Evolutionary conservation across 2,888 invertebrate genomes (phyloP).

Genomic region (Oconnorella tubifera): DNA sequence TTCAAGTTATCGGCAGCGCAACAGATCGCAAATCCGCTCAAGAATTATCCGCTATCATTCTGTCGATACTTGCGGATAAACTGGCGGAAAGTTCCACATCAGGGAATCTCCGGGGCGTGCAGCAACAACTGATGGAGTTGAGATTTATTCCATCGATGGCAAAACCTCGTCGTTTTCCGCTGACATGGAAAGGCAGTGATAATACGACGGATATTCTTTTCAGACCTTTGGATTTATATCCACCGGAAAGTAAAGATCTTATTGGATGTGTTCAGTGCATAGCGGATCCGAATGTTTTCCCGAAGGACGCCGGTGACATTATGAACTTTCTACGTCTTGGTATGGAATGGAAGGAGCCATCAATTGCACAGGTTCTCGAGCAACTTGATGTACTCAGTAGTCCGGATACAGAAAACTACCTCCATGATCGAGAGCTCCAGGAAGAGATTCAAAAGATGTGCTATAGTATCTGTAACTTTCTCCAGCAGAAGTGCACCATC

Average conservation of each 20-base stretch:
- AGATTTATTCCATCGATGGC: slow-evolving; percentile 29
- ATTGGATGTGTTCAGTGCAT: slow-evolving; percentile 32
- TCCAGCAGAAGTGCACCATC: slow-evolving; percentile 25
- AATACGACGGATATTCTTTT: slow-evolving; percentile 18
- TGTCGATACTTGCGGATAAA: slow-evolving; percentile 22
- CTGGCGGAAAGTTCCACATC: slow-evolving; percentile 7
- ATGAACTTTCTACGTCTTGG: slow-evolving; percentile 29
- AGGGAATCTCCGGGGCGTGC: slow-evolving; percentile 5
- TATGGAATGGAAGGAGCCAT: slow-evolving; percentile 24
- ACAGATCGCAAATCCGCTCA: slow-evolving; percentile 3
- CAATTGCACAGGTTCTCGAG: slow-evolving; percentile 29
- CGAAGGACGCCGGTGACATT: slow-evolving; percentile 20
- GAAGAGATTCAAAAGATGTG: slow-evolving; percentile 26
- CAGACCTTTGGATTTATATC: slow-evolving; percentile 26
- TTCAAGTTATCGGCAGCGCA: slow-evolving; percentile 13
- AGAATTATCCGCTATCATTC: slow-evolving; percentile 3
- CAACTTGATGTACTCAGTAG: slow-evolving; percentile 33
- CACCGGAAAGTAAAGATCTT: slow-evolving; percentile 22
- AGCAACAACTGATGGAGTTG: slow-evolving; percentile 17
- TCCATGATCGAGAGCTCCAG: slow-evolving; percentile 15
- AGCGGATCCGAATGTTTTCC: slow-evolving; percentile 29
- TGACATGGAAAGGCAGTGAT: slow-evolving; percentile 27
- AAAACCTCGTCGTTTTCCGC: slow-evolving; percentile 27
- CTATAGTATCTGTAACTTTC: slow-evolving; percentile 25
- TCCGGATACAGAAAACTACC: slow-evolving; percentile 19